Evolutionary conservation across 2,113 vertebrate genomes (phyloP).

Genomic region (Tauraco erythrolophus): DNA sequence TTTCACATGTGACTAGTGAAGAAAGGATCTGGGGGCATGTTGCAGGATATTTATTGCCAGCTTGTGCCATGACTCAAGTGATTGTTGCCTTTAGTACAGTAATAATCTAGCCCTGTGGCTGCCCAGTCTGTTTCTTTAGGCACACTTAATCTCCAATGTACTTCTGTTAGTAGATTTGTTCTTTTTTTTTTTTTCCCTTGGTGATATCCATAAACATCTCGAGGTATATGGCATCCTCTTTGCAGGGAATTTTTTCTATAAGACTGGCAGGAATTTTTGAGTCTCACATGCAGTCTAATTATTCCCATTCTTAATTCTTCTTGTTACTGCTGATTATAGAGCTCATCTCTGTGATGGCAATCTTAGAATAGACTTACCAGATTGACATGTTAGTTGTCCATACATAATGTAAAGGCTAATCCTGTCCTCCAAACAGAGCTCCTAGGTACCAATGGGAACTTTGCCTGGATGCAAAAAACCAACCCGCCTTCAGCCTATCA

Average conservation of each 20-base stretch:
- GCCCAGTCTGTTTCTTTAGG: background rate
- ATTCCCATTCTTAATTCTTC: background rate
- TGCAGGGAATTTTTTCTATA: background rate
- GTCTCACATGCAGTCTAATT: background rate
- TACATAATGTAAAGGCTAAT: background rate
- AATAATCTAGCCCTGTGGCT: background rate
- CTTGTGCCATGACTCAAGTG: background rate
- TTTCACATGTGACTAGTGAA: background rate
- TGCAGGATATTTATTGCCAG: background rate
- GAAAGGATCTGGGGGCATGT: background rate
- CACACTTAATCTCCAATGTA: background rate
- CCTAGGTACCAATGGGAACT: background rate
- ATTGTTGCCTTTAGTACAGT: background rate
- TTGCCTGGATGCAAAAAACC: background rate
- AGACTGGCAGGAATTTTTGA: background rate
- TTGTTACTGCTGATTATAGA: background rate
- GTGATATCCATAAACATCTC: background rate
- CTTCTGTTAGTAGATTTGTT: background rate
- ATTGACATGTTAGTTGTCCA: background rate
- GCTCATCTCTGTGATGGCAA: background rate
- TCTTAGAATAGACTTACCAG: background rate
- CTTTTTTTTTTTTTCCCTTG: background rate
- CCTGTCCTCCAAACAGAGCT: background rate
- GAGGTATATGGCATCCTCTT: background rate
- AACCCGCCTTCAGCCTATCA: background rate